A percentile compares a stretch with the other conserved stretches of the same genome.
Conservation (phyloP, 2,113 vertebrate species). For the Atherinomorus stipes region DNA sequence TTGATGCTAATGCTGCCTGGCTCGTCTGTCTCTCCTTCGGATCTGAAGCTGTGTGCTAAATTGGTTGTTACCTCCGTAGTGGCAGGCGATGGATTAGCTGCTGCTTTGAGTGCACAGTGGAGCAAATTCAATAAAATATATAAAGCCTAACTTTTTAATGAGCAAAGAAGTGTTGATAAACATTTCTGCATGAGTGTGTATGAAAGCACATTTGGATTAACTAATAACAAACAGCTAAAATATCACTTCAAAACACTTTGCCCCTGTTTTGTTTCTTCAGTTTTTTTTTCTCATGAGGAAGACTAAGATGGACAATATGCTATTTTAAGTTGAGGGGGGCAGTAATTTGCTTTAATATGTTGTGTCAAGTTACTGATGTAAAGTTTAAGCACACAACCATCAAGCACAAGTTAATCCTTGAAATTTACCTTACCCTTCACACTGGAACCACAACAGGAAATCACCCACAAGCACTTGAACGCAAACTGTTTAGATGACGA, state of each 20-base stretch:
- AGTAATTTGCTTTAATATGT: neutral
- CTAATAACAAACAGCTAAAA: neutral
- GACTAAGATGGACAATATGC: neutral
- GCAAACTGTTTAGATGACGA: slow-evolving; percentile 8
- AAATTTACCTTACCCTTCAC: neutral
- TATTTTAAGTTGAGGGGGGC: neutral
- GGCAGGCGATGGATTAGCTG: neutral
- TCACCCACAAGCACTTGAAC: neutral
- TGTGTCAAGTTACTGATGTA: neutral
- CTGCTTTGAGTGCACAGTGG: neutral
- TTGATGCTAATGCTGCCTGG: neutral
- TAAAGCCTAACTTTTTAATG: neutral
- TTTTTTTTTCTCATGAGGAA: neutral
- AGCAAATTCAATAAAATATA: neutral
- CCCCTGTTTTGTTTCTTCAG: no score
- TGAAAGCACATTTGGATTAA: neutral
- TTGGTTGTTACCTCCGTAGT: neutral
- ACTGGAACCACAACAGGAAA: slow-evolving; percentile 6
- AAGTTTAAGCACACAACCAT: neutral
- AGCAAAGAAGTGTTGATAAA: neutral
- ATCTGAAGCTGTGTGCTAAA: neutral
- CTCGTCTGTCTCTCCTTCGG: neutral
- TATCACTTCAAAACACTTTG: no score
- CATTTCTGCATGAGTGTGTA: neutral
- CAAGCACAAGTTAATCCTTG: neutral